Evolutionary conservation across 2,113 vertebrate genomes (phyloP).

Genomic region (Aramus guarauna): DNA sequence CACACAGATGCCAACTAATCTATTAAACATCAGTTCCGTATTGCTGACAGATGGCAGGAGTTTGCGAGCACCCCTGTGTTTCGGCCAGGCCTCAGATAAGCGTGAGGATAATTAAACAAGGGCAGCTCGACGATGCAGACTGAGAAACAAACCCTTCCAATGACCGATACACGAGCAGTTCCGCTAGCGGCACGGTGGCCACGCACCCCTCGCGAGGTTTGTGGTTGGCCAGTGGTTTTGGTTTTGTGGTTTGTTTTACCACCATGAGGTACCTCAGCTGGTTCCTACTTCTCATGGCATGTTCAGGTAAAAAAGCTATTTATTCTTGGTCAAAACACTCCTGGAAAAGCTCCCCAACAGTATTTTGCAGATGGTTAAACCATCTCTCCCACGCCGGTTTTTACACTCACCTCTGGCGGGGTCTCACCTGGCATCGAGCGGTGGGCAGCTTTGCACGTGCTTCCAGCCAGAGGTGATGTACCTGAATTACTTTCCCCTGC

Average conservation of each 20-base stretch:
- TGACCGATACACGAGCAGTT: accelerated
- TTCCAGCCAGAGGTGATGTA: neutral
- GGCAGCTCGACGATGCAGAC: accelerated
- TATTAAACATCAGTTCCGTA: accelerated
- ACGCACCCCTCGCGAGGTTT: accelerated
- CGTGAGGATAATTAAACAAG: accelerated
- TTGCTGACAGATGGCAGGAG: neutral
- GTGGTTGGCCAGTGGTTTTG: too few species aligned
- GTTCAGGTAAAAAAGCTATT: too few species aligned
- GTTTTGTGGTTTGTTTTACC: too few species aligned
- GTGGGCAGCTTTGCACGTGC: neutral
- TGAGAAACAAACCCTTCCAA: neutral
- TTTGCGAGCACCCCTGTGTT: accelerated
- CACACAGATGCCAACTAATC: neutral
- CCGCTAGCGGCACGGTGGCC: neutral
- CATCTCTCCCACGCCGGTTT: neutral
- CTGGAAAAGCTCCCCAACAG: neutral
- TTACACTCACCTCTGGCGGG: too few species aligned
- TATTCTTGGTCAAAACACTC: neutral
- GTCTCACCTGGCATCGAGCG: neutral
- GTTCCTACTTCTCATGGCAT: neutral
- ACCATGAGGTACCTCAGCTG: neutral
- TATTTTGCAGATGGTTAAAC: neutral
- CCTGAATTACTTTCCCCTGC: neutral
- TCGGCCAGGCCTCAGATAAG: neutral